These are phyloP conservation scores for Haliaeetus leucogaster DNA, from an alignment of 2,113 vertebrate genomes.

Conservation along the genomic window DNA sequence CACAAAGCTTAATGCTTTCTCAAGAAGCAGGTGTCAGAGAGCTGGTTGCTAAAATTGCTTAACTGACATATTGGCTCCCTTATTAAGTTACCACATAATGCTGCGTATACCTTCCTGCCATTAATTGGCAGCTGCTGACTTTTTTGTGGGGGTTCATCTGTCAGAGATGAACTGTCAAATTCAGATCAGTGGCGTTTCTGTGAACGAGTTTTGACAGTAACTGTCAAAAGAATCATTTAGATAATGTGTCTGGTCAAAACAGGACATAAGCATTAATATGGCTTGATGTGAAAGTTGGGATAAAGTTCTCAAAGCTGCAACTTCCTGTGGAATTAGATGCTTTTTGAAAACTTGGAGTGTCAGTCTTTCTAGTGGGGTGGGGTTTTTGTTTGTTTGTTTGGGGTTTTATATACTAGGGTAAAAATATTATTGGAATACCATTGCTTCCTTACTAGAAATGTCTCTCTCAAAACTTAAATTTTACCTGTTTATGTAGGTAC, in stretches of 20 bases:
- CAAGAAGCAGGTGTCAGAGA: not conserved
- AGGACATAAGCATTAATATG: not conserved
- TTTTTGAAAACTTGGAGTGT: not conserved
- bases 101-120: not conserved
- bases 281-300: not conserved
- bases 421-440: not conserved
- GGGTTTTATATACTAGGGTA: not conserved
- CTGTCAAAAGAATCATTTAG: not conserved
- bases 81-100: not conserved
- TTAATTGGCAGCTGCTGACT: not conserved
- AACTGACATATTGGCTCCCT: not conserved
- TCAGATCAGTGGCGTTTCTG: not conserved
- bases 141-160: not conserved
- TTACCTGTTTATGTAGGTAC: constrained; percentile 77
- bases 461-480: not conserved
- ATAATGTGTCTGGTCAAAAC: not conserved
- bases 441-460: not conserved
- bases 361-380: no score
- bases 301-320: not conserved
- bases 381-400: not conserved
- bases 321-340: not conserved
- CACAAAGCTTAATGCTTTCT: not conserved
- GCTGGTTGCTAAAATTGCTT: not conserved
- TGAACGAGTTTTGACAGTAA: not conserved
- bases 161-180: not conserved